Evolutionary conservation across 2,797 vertebrate species (phyloP).

Genomic region (Sparidentex hasta): DNA sequence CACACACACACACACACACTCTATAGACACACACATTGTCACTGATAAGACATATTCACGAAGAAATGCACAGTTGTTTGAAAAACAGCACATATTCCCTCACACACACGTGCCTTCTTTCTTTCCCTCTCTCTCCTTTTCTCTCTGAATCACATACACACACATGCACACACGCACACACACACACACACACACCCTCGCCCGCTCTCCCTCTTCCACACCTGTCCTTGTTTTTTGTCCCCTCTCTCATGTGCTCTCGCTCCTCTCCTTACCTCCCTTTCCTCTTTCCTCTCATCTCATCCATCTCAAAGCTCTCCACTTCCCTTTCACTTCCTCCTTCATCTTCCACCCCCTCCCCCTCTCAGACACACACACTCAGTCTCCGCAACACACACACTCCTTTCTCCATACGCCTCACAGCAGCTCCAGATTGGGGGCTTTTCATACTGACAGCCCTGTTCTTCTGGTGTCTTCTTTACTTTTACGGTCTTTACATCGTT

Average conservation of each 20-base stretch:
- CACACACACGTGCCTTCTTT: not conserved
- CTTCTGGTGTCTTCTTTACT: slow-evolving; percentile 59
- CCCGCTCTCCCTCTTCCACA: slow-evolving; percentile 60
- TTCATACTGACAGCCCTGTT: slow-evolving; percentile 68
- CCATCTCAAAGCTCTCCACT: slow-evolving; percentile 74
- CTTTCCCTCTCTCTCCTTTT: not conserved
- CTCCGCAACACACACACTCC: slow-evolving; percentile 21
- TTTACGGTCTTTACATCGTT: slow-evolving; percentile 46
- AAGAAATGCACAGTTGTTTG: slow-evolving; percentile 51
- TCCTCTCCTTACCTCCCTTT: slow-evolving; percentile 64
- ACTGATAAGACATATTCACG: slow-evolving; percentile 54
- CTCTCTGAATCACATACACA: slow-evolving; percentile 6
- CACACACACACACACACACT: not conserved
- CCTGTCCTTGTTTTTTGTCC: slow-evolving; percentile 73
- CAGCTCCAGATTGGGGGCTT: slow-evolving; percentile 65
- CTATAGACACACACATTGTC: slow-evolving; percentile 34
- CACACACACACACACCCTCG: slow-evolving; percentile 18
- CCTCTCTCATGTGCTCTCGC: slow-evolving; percentile 52
- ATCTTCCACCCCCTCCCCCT: slow-evolving; percentile 46
- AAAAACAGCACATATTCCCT: slow-evolving; percentile 45
- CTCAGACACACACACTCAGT: slow-evolving; percentile 9
- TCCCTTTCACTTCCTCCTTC: slow-evolving; percentile 72
- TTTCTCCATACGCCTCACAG: slow-evolving; percentile 53
- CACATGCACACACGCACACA: slow-evolving; percentile 18
- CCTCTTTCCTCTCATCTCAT: slow-evolving; percentile 68